phyloP scores from a whole-genome alignment of 92 coral and sea anemone genomes.

The Actinernus sp. region DNA sequence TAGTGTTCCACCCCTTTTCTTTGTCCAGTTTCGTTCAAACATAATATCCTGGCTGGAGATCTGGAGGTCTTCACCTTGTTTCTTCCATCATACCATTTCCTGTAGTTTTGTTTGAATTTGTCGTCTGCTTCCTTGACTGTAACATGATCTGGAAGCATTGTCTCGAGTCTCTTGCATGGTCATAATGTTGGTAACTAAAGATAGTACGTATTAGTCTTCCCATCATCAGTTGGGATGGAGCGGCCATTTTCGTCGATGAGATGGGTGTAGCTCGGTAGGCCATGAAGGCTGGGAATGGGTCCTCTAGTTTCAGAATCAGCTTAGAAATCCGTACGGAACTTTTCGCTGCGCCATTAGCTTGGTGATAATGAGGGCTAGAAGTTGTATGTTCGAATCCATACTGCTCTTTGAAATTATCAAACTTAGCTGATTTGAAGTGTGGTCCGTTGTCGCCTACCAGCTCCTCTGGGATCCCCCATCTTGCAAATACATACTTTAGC shows the following conservation, averaged over 20 bases:
- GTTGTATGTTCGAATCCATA: slow-evolving; percentile 5
- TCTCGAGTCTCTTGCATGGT: not conserved
- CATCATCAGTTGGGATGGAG: slow-evolving; percentile 15
- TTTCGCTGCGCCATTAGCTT: slow-evolving; percentile 37
- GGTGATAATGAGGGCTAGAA: slow-evolving; percentile 20
- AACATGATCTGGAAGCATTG: slow-evolving; percentile 3
- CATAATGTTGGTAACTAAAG: no score
- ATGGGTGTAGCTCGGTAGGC: no score
- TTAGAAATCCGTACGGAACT: slow-evolving; percentile 2
- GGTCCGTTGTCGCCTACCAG: no score
- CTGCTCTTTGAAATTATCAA: no score
- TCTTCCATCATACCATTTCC: slow-evolving; percentile 5
- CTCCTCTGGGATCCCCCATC: no score
- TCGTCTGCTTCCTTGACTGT: slow-evolving; percentile 15
- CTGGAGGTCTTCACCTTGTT: no score
- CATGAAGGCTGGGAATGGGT: no score
- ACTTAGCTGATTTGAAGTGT: not conserved
- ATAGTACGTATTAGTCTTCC: slow-evolving; percentile 24
- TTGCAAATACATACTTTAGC: no score
- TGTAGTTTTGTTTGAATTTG: slow-evolving; percentile 7
- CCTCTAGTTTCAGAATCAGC: slow-evolving; percentile 15
- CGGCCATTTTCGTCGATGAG: no score
- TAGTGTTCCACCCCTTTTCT: no score
- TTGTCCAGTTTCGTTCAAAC: no score
- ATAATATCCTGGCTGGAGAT: no score